phyloP scores from a whole-genome alignment of 2,113 vertebrate genomes.

The Lasiurus borealis region DNA sequence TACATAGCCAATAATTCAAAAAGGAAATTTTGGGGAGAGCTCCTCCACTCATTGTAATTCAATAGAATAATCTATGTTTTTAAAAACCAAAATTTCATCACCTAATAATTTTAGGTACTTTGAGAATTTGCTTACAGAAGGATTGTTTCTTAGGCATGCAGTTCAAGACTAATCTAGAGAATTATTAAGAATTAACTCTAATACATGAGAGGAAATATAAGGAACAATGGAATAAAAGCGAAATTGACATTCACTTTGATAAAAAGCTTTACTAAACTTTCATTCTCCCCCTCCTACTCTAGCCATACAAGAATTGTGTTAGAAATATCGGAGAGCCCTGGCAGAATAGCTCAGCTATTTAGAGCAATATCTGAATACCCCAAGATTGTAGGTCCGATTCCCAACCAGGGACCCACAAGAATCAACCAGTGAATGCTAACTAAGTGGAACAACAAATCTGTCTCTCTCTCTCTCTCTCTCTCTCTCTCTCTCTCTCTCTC shows the following conservation, averaged over 20 bases:
- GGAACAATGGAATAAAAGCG: conserved; percentile 1
- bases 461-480: too few relatives aligned
- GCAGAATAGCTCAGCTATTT: too few relatives aligned
- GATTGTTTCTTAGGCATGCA: neutral
- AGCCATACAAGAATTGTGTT: neutral
- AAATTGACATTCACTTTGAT: conserved; percentile 21
- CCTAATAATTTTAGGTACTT: conserved; percentile 56
- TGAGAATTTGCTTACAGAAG: conserved; percentile 54
- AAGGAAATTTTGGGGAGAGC: conserved; percentile 54
- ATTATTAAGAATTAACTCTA: conserved; percentile 16
- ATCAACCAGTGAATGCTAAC: too few relatives aligned
- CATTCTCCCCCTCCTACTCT: neutral
- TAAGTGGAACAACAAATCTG: too few relatives aligned
- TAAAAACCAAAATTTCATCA: conserved; percentile 15
- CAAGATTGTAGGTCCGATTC: too few relatives aligned
- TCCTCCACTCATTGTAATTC: conserved; percentile 30
- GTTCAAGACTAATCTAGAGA: conserved; percentile 8
- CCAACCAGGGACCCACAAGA: too few relatives aligned
- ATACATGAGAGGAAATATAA: conserved; percentile 46
- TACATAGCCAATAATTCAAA: conserved; percentile 46
- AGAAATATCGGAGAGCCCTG: neutral
- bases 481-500: too few relatives aligned
- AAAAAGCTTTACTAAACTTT: conserved; percentile 24
- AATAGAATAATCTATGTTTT: conserved; percentile 38
- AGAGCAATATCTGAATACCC: too few relatives aligned